Evolutionary conservation across 1,140 invertebrate genomes (phyloP), one percentile per base, ranked within the genome.

Genomic region (Phymorhynchus buccinoides): DNA sequence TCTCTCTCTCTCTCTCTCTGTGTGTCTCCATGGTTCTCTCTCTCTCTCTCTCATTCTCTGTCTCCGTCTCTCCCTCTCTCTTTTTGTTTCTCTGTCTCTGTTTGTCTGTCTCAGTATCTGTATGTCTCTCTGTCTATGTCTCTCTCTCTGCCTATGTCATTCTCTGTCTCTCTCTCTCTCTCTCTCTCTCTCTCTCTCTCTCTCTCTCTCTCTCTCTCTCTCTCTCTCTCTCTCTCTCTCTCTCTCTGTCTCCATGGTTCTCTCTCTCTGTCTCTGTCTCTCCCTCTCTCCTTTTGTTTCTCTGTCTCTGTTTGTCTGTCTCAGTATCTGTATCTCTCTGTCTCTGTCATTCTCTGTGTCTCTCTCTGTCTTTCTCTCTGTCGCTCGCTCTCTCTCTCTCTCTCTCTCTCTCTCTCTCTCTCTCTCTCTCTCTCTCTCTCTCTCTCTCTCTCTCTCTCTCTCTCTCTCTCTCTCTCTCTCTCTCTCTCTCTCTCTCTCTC

Each of bases 391-490:
- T 37, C 18, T 75, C 18, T 75, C 73, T 22, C 18, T 75, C 41
- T 75, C 30, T 42, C 41, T 75, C 0, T 75, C 73, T 75, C 6
- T 37, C 3, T 77, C 3, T 37, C 1, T 37, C 3, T 77, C 18
- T 1, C 22, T 77, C 35, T 77, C 4, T 77, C 30, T 77, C 30
- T 77, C 1, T 77, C 18, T 37, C 4, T 77, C 30, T 62, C 0
- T 62, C 12, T 27, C 14, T 62, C 1, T 62, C 14, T 62, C 12
- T 62, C 56, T 62, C 0, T 75, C 71, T 75, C 2, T 75, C 27
- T 62, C 56, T 62, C 56, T 62, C 39, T 75, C 39, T 35, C 71
- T 75, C 71, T 35, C 39, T 75, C 27, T 75, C 71, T 41, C 39
- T 75, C 39, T 75, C 30, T 3, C 56, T 9, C 7, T 0, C 22